These are phyloP conservation scores for Creontiades dilutus DNA, from an alignment of 2,888 invertebrate genomes.

Conservation along the genomic window DNA sequence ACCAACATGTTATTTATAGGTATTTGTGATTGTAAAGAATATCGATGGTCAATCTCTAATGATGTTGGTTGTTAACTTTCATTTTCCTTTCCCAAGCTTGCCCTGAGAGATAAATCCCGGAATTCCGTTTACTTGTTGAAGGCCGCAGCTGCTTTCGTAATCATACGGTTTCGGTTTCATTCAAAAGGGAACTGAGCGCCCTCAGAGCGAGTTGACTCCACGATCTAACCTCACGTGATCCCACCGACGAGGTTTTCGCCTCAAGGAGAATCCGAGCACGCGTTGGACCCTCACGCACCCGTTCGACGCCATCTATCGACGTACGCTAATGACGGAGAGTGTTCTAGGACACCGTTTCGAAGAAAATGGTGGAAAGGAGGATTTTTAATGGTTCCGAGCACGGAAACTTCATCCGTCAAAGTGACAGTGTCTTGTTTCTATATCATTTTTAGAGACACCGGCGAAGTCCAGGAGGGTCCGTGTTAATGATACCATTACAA, in stretches of 20 bases:
- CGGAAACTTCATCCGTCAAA: neutral
- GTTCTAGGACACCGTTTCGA: neutral
- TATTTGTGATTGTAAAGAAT: too few relatives aligned
- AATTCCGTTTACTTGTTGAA: neutral
- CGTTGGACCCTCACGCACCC: constrained; percentile 9
- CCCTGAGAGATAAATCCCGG: neutral
- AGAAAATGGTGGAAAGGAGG: neutral
- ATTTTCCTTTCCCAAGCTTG: neutral
- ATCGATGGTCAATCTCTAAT: too few relatives aligned
- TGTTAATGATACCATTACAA: too few relatives aligned
- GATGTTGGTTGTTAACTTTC: neutral
- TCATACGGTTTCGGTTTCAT: constrained; percentile 15
- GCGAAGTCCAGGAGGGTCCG: too few relatives aligned
- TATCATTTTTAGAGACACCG: neutral
- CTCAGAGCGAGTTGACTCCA: neutral
- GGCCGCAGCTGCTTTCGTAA: neutral
- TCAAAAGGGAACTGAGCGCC: neutral
- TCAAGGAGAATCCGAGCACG: neutral
- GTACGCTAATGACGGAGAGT: neutral
- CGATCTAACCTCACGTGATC: constrained; percentile 10
- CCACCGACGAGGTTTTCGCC: neutral
- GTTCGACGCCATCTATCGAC: neutral
- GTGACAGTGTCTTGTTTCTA: neutral
- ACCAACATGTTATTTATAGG: too few relatives aligned
- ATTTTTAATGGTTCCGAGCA: neutral